phyloP scores from a whole-genome alignment of 2,888 invertebrate species.

The Spilosoma lubricipeda region DNA sequence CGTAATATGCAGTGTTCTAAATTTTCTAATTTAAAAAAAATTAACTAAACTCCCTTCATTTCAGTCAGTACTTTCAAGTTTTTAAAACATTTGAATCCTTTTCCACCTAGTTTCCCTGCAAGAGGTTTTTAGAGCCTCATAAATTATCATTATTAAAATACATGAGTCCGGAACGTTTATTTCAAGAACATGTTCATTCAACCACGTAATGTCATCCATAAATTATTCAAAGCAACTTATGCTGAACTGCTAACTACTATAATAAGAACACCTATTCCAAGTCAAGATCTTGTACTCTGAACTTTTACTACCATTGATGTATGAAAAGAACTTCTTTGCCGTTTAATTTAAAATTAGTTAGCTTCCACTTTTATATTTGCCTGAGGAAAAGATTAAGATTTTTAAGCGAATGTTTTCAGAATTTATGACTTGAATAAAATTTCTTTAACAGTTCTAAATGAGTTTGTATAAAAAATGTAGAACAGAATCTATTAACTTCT shows the following conservation, averaged over 20 bases:
- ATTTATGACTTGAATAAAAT: constrained; percentile 10
- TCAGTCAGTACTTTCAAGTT: not conserved
- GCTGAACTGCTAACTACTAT: constrained; percentile 9
- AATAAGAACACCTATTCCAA: constrained; percentile 20
- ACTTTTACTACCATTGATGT: constrained; percentile 26
- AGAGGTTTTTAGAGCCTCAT: not conserved
- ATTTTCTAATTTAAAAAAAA: too few species aligned
- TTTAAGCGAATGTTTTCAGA: constrained; percentile 10
- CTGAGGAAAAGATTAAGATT: constrained; percentile 23
- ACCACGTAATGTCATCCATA: constrained; percentile 16
- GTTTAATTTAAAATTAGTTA: constrained; percentile 45
- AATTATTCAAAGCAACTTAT: constrained; percentile 21
- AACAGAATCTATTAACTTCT: not conserved
- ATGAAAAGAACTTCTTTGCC: constrained; percentile 32
- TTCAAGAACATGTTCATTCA: constrained; percentile 10
- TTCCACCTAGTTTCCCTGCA: not conserved
- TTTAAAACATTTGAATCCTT: not conserved
- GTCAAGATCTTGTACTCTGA: constrained; percentile 26
- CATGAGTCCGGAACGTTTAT: not conserved
- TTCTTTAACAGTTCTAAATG: constrained; percentile 1
- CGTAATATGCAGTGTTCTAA: too few species aligned
- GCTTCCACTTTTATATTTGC: constrained; percentile 28
- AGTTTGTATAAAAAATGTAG: not conserved
- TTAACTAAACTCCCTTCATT: not conserved
- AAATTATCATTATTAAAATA: constrained; percentile 1